phyloP scores from a whole-genome alignment of 2,888 invertebrate genomes.

The Cryptus viduatorius region DNA sequence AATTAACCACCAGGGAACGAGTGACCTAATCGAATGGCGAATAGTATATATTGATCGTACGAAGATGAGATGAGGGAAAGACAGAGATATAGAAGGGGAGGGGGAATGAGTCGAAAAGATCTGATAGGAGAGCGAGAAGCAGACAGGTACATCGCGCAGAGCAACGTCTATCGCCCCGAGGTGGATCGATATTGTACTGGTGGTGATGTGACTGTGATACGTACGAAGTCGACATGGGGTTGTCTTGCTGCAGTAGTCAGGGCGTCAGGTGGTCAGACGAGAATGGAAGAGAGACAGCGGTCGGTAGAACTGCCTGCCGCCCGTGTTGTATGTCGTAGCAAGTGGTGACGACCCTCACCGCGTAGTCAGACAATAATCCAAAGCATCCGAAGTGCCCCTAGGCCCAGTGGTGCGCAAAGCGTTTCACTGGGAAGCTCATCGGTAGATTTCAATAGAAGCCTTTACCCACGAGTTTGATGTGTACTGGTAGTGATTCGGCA shows the following conservation, averaged over 20 bases:
- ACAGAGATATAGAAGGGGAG: neutral
- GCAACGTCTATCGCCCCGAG: neutral
- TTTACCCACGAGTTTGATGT: neutral
- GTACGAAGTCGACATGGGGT: constrained; percentile 37
- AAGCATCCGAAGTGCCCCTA: constrained; percentile 27
- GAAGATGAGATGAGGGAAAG: constrained; percentile 6
- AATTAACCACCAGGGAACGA: constrained; percentile 63
- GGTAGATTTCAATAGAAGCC: constrained; percentile 25
- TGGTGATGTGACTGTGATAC: constrained; percentile 10
- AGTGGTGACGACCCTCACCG: constrained; percentile 60
- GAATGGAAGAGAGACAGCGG: constrained; percentile 30
- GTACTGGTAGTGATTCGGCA: constrained; percentile 10
- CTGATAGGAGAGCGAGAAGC: constrained; percentile 18
- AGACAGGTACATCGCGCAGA: constrained; percentile 22
- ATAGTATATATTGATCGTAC: constrained; percentile 38
- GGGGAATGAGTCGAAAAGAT: constrained; percentile 3
- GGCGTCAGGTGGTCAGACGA: constrained; percentile 67
- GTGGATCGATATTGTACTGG: constrained; percentile 20
- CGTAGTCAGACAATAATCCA: constrained; percentile 66
- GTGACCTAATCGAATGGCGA: constrained; percentile 58
- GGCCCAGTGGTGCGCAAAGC: constrained; percentile 36
- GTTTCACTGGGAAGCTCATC: neutral
- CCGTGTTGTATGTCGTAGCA: constrained; percentile 40
- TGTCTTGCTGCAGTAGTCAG: constrained; percentile 58
- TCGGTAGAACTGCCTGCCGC: constrained; percentile 19